A percentile compares a stretch with the other conserved stretches of the same genome.
Evolutionary conservation across 2,113 vertebrate genomes (phyloP).

Genomic region (Phylloscopus whistleri): DNA sequence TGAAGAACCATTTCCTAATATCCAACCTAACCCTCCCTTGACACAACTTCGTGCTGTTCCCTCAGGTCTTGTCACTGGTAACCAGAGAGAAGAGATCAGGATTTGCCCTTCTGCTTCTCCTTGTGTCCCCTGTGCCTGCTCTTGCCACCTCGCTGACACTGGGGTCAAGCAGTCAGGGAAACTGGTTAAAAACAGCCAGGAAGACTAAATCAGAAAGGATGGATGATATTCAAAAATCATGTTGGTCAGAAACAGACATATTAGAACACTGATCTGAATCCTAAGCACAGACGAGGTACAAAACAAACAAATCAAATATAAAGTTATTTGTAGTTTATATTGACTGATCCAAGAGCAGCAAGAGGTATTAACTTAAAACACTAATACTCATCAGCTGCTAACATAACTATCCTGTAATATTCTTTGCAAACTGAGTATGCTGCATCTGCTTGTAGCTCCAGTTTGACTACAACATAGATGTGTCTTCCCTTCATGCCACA

Average conservation of each 20-base stretch:
- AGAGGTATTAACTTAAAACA: neutral
- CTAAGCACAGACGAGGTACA: neutral
- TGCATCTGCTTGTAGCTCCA: neutral
- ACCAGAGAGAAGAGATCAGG: neutral
- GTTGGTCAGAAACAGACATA: neutral
- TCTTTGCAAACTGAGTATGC: neutral
- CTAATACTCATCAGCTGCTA: neutral
- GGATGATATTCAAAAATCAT: neutral
- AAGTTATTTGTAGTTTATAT: neutral
- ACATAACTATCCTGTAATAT: neutral
- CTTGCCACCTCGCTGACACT: neutral
- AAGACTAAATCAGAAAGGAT: neutral
- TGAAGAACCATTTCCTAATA: neutral
- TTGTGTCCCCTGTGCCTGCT: neutral
- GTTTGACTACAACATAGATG: neutral
- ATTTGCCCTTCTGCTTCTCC: neutral
- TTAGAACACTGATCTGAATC: neutral
- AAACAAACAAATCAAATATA: neutral
- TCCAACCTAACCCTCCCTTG: neutral
- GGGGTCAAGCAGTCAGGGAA: neutral
- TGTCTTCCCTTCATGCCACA: accelerated
- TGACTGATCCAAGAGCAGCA: neutral
- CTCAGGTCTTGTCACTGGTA: neutral
- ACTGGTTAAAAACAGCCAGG: neutral
- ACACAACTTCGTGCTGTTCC: neutral